phyloP scores from a whole-genome alignment of 2,113 vertebrate species.

The Vombatus ursinus region DNA sequence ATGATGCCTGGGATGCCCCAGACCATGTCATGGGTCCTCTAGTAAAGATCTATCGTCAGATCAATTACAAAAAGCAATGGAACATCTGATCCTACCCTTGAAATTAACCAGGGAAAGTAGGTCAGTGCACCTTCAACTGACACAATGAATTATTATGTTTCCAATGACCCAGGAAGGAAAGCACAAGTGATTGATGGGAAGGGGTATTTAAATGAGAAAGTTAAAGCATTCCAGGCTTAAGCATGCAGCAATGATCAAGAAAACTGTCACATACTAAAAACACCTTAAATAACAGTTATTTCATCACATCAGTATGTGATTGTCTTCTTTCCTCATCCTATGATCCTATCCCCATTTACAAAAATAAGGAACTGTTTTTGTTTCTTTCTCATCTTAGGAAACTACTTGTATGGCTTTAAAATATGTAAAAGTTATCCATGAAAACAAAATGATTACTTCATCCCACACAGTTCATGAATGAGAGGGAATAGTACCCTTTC shows the following conservation, averaged over 20 bases:
- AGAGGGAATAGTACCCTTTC: constrained; percentile 47
- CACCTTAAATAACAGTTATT: constrained; percentile 69
- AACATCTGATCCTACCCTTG: constrained; percentile 86
- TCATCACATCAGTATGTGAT: constrained; percentile 32
- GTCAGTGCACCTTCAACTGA: constrained; percentile 84
- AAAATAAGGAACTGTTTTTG: background rate
- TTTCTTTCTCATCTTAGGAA: constrained; percentile 11
- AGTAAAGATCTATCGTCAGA: constrained; percentile 84
- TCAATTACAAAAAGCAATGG: constrained; percentile 85
- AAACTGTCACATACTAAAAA: constrained; percentile 72
- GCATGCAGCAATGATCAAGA: constrained; percentile 74
- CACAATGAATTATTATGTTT: constrained; percentile 85
- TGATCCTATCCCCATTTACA: background rate
- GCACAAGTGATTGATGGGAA: constrained; percentile 82
- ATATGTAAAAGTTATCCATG: constrained; percentile 54
- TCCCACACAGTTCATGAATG: constrained; percentile 24
- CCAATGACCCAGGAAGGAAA: constrained; percentile 84
- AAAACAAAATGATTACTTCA: constrained; percentile 8
- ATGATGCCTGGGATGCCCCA: constrained; percentile 75
- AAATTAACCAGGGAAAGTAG: constrained; percentile 85
- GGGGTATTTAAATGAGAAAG: constrained; percentile 86
- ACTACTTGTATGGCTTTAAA: background rate
- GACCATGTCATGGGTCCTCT: constrained; percentile 78
- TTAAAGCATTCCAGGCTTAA: constrained; percentile 81
- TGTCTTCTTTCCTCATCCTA: constrained; percentile 18